Base-by-base conservation (phyloP, 2,113 vertebrate genomes). In the Hipposideros armiger region DNA sequence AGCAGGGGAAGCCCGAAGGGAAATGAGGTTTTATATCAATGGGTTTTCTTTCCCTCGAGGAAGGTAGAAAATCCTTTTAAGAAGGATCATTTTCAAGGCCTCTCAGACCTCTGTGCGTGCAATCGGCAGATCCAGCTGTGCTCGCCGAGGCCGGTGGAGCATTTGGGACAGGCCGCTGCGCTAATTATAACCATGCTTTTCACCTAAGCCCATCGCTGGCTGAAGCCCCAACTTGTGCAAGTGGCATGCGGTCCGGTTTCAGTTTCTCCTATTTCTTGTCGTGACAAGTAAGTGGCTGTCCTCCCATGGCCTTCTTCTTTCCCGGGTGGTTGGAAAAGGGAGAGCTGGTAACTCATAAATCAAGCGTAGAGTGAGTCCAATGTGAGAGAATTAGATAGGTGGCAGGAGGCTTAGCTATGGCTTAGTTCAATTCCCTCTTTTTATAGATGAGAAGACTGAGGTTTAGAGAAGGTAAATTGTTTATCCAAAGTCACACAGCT, bases 251-350 rank as follows among this genome's bases (percentile, higher is more conserved):
- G 69, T 78, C 67, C 56, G 84, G 66, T 73, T 90, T 74, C 74
- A 88, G 90, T 90, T 92, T 92, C 96, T 97, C 87, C 74, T 74
- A 3, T 96, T 97, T 97, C 97, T 95, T 95, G 80, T 95, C 70
- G 36, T 62, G 94, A 87, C 91, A 78, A 94, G 70, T 76, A 83
- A 95, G 66, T 15, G 26, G 50, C 90, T 97, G 83, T 89, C 70
- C 40, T 87, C 54, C 54, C 26, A 56, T 72, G 84, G 78, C 58
- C 50, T 36, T 93, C 20, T 58, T 69, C 47, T 80, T 73, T 88
- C 58, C 32, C 7, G 1, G 3, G 11, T 42, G 50, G 11, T 58
- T 88, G 74, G 42, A 50, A 54, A 87, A 84, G 30, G 69, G 11
- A 58, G 16, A 60, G 50, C 58, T 89, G 66, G 19, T 86, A 95